These are phyloP conservation scores for Ferrisia virgata DNA, from an alignment of 2,888 invertebrate genomes.

Conservation along the genomic window DNA sequence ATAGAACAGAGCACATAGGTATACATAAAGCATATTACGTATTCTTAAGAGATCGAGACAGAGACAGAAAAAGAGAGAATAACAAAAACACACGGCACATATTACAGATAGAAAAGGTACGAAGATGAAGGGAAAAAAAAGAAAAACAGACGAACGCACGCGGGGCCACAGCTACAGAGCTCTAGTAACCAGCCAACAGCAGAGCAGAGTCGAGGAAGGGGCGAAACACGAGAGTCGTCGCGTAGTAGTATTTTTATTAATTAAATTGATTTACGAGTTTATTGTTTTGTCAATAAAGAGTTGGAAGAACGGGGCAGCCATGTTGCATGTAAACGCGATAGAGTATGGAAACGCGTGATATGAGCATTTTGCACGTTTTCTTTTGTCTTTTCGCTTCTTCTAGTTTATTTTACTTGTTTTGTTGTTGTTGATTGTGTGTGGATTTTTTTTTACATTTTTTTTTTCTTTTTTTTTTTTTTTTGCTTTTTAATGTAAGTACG, in stretches of 20 bases:
- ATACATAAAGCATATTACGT: no score
- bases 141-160: not conserved
- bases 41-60: not conserved
- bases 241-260: constrained; percentile 40
- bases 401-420: constrained; percentile 18
- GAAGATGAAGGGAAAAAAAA: not conserved
- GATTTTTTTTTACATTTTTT: not conserved
- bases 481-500: not conserved
- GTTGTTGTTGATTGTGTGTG: not conserved
- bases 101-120: no score
- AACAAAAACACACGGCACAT: no score
- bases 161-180: no score
- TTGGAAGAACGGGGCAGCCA: not conserved
- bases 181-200: no score
- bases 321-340: constrained; percentile 42
- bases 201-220: not conserved
- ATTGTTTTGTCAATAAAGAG: constrained; percentile 42
- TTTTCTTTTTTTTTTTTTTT: not conserved
- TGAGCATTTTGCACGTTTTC: constrained; percentile 45
- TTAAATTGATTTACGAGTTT: constrained; percentile 46
- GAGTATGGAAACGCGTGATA: constrained; percentile 42
- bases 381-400: constrained; percentile 40
- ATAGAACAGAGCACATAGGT: not conserved
- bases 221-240: constrained; percentile 34
- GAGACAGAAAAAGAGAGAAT: not conserved